Evolutionary conservation across 2,797 vertebrate species (phyloP).

Genomic region (Pitangus sulphuratus): DNA sequence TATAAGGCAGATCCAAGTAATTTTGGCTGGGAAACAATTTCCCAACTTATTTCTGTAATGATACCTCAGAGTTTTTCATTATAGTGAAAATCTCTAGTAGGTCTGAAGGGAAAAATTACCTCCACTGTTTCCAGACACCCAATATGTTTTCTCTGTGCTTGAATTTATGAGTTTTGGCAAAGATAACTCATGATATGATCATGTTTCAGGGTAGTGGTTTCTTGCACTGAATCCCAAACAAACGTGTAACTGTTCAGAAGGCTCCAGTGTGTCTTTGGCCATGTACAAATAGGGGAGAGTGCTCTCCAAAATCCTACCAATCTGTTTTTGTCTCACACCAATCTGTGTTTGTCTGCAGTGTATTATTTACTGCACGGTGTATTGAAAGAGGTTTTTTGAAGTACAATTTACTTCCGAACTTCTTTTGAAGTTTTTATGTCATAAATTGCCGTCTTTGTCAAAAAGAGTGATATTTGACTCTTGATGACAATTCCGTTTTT

Average conservation of each 20-base stretch:
- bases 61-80: constrained; percentile 52
- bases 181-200: background rate
- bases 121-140: background rate
- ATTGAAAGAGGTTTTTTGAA: background rate
- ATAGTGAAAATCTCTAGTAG: constrained; percentile 34
- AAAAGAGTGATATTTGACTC: background rate
- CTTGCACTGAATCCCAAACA: constrained; percentile 22
- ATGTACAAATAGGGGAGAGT: background rate
- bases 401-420: background rate
- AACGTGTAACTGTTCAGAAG: background rate
- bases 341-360: background rate
- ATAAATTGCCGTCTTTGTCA: background rate
- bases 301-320: background rate
- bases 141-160: constrained; percentile 10
- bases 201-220: background rate
- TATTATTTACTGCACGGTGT: background rate
- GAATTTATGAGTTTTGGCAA: constrained; percentile 19
- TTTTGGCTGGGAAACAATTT: constrained; percentile 50
- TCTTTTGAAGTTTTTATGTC: background rate
- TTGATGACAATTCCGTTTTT: background rate
- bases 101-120: constrained; percentile 41
- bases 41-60: constrained; percentile 20
- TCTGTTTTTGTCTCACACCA: background rate
- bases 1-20: constrained; percentile 51
- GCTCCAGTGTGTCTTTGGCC: background rate